phyloP scores from a whole-genome alignment of 2,888 invertebrate species.

The Rhagophthalmus giganteus region DNA sequence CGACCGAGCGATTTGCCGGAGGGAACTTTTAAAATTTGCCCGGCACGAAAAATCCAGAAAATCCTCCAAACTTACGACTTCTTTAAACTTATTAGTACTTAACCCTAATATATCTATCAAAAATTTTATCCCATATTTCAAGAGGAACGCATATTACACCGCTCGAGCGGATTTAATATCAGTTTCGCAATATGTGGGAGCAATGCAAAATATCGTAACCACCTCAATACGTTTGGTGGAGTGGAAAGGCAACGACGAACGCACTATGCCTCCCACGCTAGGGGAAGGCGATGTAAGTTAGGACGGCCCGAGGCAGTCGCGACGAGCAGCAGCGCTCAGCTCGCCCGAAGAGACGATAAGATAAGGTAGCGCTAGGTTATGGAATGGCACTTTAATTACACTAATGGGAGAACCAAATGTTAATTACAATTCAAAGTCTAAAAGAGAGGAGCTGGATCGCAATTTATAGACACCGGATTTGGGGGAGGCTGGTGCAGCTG shows the following conservation, averaged over 20 bases:
- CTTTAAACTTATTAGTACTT: not conserved
- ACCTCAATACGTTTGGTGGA: slow-evolving; percentile 26
- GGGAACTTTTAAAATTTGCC: not conserved
- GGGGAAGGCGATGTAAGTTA: slow-evolving; percentile 38
- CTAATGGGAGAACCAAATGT: slow-evolving; percentile 76
- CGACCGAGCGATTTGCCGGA: not conserved
- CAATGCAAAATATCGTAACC: slow-evolving; percentile 29
- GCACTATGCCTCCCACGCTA: slow-evolving; percentile 17
- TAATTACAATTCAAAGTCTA: slow-evolving; percentile 73
- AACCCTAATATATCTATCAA: not conserved
- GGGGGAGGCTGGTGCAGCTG: slow-evolving; percentile 48
- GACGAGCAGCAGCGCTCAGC: slow-evolving; percentile 38
- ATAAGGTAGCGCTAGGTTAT: slow-evolving; percentile 61
- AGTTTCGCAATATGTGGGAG: slow-evolving; percentile 13
- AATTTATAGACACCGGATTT: slow-evolving; percentile 49
- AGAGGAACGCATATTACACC: not conserved
- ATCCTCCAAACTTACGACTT: no score
- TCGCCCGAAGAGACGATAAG: slow-evolving; percentile 53
- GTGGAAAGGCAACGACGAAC: slow-evolving; percentile 26
- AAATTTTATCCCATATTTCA: not conserved
- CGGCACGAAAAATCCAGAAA: not conserved
- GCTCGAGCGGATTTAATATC: slow-evolving; percentile 1
- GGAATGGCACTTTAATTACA: slow-evolving; percentile 75
- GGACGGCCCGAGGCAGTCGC: slow-evolving; percentile 40
- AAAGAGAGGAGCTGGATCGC: slow-evolving; percentile 58